Conservation (phyloP, 2,888 invertebrate genomes). For the Allophyes oxyacanthae region DNA sequence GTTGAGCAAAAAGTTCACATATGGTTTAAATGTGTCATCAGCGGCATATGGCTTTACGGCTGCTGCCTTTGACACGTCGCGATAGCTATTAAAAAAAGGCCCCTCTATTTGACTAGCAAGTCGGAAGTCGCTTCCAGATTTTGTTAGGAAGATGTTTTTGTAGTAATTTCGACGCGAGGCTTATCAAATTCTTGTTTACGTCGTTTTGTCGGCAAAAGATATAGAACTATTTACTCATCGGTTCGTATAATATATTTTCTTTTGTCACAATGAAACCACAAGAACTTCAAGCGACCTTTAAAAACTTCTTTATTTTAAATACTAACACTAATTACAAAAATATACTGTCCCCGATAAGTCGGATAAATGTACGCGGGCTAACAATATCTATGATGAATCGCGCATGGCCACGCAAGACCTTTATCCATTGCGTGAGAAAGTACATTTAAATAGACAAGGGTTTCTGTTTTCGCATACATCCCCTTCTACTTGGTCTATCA, state of each 20-base stretch:
- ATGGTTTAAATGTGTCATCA: constrained; percentile 77
- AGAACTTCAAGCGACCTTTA: constrained; percentile 23
- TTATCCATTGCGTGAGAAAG: constrained; percentile 78
- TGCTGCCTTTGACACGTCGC: constrained; percentile 52
- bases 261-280: not conserved
- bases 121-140: constrained; percentile 69
- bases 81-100: constrained; percentile 54
- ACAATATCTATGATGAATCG: constrained; percentile 45
- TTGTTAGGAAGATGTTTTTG: constrained; percentile 47
- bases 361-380: constrained; percentile 20
- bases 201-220: too few relatives aligned
- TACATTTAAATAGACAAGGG: constrained; percentile 67
- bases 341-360: constrained; percentile 39
- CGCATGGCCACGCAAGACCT: constrained; percentile 52
- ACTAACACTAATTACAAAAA: constrained; percentile 26
- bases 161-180: constrained; percentile 8
- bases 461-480: constrained; percentile 68
- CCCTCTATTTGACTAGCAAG: constrained; percentile 68
- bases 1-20: constrained; percentile 70
- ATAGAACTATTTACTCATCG: too few relatives aligned
- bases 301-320: constrained; percentile 10
- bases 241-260: not conserved
- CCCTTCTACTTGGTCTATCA: constrained; percentile 64
- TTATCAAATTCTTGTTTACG: constrained; percentile 18
- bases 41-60: constrained; percentile 67